Base-by-base conservation (phyloP, 1,140 invertebrate species). In the Carcinoscorpius rotundicauda region DNA sequence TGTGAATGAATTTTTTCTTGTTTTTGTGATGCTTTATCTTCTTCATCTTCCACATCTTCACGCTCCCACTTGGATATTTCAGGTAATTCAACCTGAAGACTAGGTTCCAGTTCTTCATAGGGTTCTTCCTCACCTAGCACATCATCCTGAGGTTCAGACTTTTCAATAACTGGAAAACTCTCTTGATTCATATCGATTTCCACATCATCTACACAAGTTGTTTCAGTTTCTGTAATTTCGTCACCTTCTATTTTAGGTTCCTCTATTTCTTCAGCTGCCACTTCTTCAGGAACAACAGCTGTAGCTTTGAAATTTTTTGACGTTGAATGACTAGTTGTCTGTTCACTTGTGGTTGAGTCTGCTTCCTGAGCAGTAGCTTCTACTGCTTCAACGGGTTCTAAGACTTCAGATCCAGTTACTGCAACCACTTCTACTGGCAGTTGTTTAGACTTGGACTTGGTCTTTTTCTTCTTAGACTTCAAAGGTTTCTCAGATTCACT, bases 41-140 rank as follows among this genome's bases (percentile, higher is more conserved):
- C 69, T 56, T 79, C 77, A n/a, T 78, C 77, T 0, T 72, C 68
- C 4, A 85, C 84, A 10, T 77, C 76, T 10, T 93, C 90, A 9
- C 87, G 78, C 78, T 94, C 91, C 91, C 91, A 93, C 76, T 93
- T 93, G 6, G 89, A 93, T 58, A 86, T 76, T 72, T 88, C 86
- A 0, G 89, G 90, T 11, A 86, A 62, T 5, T 81, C 80, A 8
- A 83, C 83, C 6, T 84, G 66, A 60, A 84, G 79, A 64, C 81
- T 80, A 49, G 64, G 10, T 65, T 69, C 64, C 59, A 71, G 60
- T 11, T 64, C 55, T 29, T 66, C 61, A 49, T 64, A 55, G n/a
- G 6, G 51, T 61, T 60, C 62, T 57, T 64, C 63, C 5, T 65
- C 63, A 56, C 65, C 58, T 51, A 69, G 58, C n/a, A 50, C 58